A percentile compares a stretch with the other conserved stretches of the same genome.
Conservation (phyloP, 2,888 invertebrate genomes). For the Nematopogon swammerdamellus region DNA sequence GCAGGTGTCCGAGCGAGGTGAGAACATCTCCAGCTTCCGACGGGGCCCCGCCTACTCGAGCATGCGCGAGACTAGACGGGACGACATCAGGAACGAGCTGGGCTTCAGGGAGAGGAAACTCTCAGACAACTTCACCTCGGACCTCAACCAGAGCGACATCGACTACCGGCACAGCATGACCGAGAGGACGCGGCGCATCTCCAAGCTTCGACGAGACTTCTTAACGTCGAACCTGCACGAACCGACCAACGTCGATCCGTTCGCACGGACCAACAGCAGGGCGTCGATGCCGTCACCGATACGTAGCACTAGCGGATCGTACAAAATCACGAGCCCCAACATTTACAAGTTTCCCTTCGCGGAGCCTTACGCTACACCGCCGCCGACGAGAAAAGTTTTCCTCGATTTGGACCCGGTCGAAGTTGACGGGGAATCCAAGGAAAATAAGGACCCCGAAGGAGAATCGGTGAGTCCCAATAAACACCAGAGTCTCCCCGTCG, state of each 20-base stretch:
- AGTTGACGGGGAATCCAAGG: slow-evolving; percentile 26
- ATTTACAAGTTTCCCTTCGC: slow-evolving; percentile 50
- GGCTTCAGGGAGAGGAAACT: slow-evolving; percentile 45
- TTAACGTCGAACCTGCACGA: slow-evolving; percentile 44
- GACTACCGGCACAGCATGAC: slow-evolving; percentile 43
- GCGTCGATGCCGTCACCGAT: slow-evolving; percentile 31
- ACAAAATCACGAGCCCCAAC: slow-evolving; percentile 47
- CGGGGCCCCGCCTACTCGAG: slow-evolving; percentile 41
- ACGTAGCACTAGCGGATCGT: slow-evolving; percentile 10
- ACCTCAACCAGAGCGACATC: slow-evolving; percentile 41
- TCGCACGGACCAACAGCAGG: slow-evolving; percentile 33
- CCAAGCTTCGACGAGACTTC: slow-evolving; percentile 41
- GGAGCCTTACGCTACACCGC: slow-evolving; percentile 45
- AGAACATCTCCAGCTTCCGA: slow-evolving; percentile 43
- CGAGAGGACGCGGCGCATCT: slow-evolving; percentile 40
- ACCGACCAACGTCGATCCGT: slow-evolving; percentile 28
- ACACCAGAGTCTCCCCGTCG: slow-evolving; percentile 29
- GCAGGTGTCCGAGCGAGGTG: slow-evolving; percentile 45
- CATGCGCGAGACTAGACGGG: slow-evolving; percentile 41
- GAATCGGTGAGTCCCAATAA: slow-evolving; percentile 14
- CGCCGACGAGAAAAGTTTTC: slow-evolving; percentile 33
- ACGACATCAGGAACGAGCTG: slow-evolving; percentile 24
- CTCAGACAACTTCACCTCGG: slow-evolving; percentile 46
- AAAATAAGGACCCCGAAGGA: slow-evolving; percentile 29
- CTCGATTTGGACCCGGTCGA: slow-evolving; percentile 29